Conservation (phyloP, 2,797 vertebrate genomes). For the Myotis planiceps region DNA sequence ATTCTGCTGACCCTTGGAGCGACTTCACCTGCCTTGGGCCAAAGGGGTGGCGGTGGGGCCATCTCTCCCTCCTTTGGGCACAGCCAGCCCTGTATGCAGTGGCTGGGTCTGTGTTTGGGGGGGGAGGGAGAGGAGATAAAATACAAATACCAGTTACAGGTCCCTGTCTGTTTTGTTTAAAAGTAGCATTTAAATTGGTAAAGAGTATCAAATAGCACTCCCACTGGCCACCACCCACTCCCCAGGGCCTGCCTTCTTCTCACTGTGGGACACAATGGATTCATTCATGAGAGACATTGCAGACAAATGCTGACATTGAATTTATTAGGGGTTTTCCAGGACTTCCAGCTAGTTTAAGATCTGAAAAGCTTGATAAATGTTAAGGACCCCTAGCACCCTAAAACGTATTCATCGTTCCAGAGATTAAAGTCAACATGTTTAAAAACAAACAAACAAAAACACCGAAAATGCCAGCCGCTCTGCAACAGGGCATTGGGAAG, state of each 20-base stretch:
- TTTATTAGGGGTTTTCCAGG: background rate
- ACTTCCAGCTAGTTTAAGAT: constrained; percentile 35
- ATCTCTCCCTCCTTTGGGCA: background rate
- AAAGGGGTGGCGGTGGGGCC: background rate
- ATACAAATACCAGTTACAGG: background rate
- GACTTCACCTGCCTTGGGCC: background rate
- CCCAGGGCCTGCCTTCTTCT: constrained; percentile 1
- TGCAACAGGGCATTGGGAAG: constrained; percentile 62
- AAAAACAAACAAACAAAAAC: background rate
- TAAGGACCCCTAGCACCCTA: background rate
- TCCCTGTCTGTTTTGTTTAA: background rate
- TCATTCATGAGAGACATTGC: constrained; percentile 47
- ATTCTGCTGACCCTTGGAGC: background rate
- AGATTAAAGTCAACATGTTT: constrained; percentile 52
- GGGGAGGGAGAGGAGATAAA: background rate
- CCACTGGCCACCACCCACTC: background rate
- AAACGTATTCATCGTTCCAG: constrained; percentile 46
- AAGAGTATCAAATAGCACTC: background rate
- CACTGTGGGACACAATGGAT: constrained; percentile 15
- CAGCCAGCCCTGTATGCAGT: background rate
- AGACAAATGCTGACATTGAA: constrained; percentile 41
- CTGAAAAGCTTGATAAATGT: constrained; percentile 42
- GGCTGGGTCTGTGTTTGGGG: background rate
- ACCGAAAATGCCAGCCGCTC: constrained; percentile 51
- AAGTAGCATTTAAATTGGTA: background rate